Base-by-base conservation (phyloP, 2,113 vertebrate genomes). In the Rattus rattus region DNA sequence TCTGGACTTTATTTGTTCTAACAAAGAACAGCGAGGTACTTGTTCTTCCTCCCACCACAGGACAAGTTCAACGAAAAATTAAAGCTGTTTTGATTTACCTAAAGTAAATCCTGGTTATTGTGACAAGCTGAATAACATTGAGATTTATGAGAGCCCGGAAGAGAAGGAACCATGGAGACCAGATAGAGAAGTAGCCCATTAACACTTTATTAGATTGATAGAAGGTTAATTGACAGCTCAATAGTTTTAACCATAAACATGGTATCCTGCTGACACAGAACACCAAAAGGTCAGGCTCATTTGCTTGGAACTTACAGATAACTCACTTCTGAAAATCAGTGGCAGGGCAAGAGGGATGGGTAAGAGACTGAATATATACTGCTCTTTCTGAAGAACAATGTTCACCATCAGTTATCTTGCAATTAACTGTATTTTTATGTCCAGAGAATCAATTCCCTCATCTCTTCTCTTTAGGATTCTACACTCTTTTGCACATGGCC, bases 181-280 rank as follows among this genome's bases (percentile, higher is more conserved):
- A 94, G 92, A 92, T 96, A 90, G 77, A 76, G 69, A 93, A 95
- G 94, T 92, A 92, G 12, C 52, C 77, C 52, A 90, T 96, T 94
- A 97, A 91, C 61, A 94, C 76, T 94, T 92, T 89, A 95, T 79
- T 91, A 95, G 84, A 90, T 85, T 93, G 79, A 91, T 16, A 80
- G 73, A 26, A 77, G 54, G 90, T 90, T 95, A 97, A 96, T 83
- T 95, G 90, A 79, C 84, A 94, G 88, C 43, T 96, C 90, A 90
- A 88, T 96, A 93, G 80, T 92, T 96, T 94, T 92, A 90, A 85
- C 76, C 4, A 4, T 92, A 96, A 89, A 54, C 52, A 88, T 88
- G 19, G 20, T 70, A 87, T 52, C 91, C 56, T 91, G 24, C 47
- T 91, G 52, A n/a, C 80, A 94, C 56, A n/a, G 33, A 84, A 96